These are phyloP conservation scores for Botia almorhae DNA, from an alignment of 2,797 vertebrate species.

Conservation along the genomic window DNA sequence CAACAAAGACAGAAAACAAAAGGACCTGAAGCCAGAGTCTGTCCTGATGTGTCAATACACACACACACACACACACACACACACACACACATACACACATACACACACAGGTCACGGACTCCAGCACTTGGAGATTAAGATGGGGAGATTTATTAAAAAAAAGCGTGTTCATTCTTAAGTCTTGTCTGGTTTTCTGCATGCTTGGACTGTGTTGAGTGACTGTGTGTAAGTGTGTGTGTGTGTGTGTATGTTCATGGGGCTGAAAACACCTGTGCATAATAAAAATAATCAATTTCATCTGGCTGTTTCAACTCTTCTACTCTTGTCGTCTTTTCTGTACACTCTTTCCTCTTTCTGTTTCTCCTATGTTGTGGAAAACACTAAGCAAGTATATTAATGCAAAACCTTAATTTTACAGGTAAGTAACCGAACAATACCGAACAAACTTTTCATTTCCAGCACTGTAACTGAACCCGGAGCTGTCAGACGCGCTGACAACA, in stretches of 20 bases:
- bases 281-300: constrained; percentile 63
- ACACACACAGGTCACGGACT: too few relatives aligned
- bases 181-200: constrained; percentile 29
- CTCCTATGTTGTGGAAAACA: neutral
- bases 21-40: constrained; percentile 47
- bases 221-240: neutral
- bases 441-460: constrained; percentile 49
- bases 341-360: neutral
- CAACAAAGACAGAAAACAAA: constrained; percentile 20
- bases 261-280: constrained; percentile 53
- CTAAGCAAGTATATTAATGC: neutral
- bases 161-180: constrained; percentile 37
- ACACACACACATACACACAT: too few relatives aligned
- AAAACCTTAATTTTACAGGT: neutral
- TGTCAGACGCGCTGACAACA: constrained; percentile 53
- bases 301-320: constrained; percentile 40
- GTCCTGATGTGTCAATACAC: constrained; percentile 44
- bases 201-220: constrained; percentile 13
- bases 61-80: constrained; percentile 5
- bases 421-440: constrained; percentile 48
- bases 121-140: constrained; percentile 17
- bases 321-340: neutral
- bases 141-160: constrained; percentile 36
- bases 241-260: constrained; percentile 9
- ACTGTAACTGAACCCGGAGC: constrained; percentile 49